These are phyloP conservation scores for Dendrophyllia cribrosa DNA, from an alignment of 64 coral and sea anemone genomes.

Conservation along the genomic window DNA sequence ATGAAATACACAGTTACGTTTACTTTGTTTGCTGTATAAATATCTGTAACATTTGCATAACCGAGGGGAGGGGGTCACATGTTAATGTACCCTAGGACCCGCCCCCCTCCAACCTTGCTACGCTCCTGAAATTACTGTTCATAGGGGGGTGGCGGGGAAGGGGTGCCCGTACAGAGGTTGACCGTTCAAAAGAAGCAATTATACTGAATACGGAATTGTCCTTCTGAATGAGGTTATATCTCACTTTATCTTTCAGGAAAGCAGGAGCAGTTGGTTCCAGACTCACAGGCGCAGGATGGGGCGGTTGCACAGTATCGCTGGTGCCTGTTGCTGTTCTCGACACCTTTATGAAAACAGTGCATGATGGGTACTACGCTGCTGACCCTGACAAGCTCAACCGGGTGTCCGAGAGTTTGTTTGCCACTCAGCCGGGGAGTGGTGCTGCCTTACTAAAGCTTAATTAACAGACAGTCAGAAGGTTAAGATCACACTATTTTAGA, in stretches of 20 bases:
- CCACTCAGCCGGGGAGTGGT: conserved; percentile 86
- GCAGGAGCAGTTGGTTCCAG: conserved; percentile 94
- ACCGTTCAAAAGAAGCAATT: too few relatives aligned
- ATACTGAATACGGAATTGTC: too few relatives aligned
- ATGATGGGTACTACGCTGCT: conserved; percentile 81
- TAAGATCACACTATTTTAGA: too few relatives aligned
- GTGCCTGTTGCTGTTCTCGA: conserved; percentile 76
- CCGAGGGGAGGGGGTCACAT: too few relatives aligned
- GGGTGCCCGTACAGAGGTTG: too few relatives aligned
- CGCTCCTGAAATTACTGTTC: too few relatives aligned
- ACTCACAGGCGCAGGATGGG: conserved; percentile 99
- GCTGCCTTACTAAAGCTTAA: conserved; percentile 69
- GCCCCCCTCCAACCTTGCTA: too few relatives aligned
- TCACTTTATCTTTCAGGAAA: conserved; percentile 42
- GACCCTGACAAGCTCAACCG: conserved; percentile 65
- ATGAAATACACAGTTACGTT: too few relatives aligned
- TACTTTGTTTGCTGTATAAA: too few relatives aligned
- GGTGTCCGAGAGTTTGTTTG: conserved; percentile 91
- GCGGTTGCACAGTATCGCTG: conserved; percentile 97
- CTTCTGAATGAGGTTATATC: not conserved
- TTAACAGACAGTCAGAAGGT: not conserved
- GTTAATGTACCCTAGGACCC: too few relatives aligned
- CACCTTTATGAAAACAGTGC: conserved; percentile 82
- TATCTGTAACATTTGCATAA: too few relatives aligned
- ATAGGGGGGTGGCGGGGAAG: too few relatives aligned